phyloP scores from a whole-genome alignment of 1,140 invertebrate genomes.

The Uloborus diversus region DNA sequence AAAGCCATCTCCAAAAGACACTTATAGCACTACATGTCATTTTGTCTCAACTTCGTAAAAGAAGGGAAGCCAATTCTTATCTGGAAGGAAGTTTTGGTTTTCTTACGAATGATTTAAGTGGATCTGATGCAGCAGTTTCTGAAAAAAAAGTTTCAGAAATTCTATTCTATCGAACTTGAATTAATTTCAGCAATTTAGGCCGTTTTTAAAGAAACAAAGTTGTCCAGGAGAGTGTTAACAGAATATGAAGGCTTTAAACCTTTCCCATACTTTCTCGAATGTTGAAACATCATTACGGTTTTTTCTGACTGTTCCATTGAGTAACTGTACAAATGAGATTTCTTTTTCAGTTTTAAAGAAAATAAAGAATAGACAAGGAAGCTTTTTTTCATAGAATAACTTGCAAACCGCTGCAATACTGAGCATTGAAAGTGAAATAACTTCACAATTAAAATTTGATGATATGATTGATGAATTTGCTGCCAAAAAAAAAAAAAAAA shows the following conservation, averaged over 20 bases:
- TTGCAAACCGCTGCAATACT: background rate
- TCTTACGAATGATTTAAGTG: background rate
- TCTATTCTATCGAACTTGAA: background rate
- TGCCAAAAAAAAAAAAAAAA: too few species aligned
- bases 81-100: background rate
- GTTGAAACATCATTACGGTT: background rate
- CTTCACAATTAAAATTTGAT: background rate
- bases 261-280: conserved; percentile 3
- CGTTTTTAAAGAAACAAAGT: background rate
- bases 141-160: background rate
- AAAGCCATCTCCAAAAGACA: background rate
- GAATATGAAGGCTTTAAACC: background rate
- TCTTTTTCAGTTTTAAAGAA: conserved; percentile 5
- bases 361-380: background rate
- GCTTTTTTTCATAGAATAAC: background rate
- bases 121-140: background rate
- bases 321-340: background rate
- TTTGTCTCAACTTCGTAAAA: background rate
- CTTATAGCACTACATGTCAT: background rate
- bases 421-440: background rate
- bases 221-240: background rate
- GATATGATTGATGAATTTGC: too few species aligned
- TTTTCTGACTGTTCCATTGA: background rate
- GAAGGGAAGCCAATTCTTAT: background rate
- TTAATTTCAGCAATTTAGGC: background rate